A percentile compares a stretch with the other conserved stretches of the same genome.
phyloP scores from a whole-genome alignment of 2,888 invertebrate genomes.

The Parnassius smintheus region DNA sequence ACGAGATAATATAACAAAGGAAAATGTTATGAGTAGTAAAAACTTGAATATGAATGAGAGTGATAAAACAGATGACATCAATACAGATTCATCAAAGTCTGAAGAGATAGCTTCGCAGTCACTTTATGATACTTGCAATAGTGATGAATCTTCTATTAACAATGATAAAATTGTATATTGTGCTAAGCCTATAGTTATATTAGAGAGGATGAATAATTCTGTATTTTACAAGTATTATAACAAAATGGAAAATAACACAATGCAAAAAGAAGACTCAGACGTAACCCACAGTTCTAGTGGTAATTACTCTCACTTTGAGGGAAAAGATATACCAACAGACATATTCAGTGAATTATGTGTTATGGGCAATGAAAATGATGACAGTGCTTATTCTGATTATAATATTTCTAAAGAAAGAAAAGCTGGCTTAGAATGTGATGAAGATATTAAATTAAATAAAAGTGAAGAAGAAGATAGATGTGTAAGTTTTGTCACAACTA shows the following conservation, averaged over 20 bases:
- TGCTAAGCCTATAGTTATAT: conserved; percentile 46
- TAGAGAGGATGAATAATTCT: conserved; percentile 55
- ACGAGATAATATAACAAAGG: background rate
- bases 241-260: conserved; percentile 33
- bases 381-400: conserved; percentile 3
- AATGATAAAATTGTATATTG: conserved; percentile 24
- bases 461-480: conserved; percentile 42
- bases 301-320: conserved; percentile 30
- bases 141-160: background rate
- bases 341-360: conserved; percentile 9
- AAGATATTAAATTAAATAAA: conserved; percentile 26
- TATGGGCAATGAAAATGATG: conserved; percentile 7
- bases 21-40: background rate
- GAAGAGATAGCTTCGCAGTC: conserved; percentile 40
- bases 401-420: background rate
- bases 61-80: background rate
- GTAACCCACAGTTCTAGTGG: conserved; percentile 25
- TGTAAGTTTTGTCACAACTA: conserved; percentile 67
- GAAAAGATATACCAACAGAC: conserved; percentile 11
- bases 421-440: conserved; percentile 25
- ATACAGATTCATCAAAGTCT: background rate
- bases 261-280: conserved; percentile 19
- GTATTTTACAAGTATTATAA: conserved; percentile 52
- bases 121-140: conserved; percentile 59
- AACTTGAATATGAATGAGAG: background rate